Conservation (phyloP, 2,113 vertebrate genomes). For the Oryzias javanicus region DNA sequence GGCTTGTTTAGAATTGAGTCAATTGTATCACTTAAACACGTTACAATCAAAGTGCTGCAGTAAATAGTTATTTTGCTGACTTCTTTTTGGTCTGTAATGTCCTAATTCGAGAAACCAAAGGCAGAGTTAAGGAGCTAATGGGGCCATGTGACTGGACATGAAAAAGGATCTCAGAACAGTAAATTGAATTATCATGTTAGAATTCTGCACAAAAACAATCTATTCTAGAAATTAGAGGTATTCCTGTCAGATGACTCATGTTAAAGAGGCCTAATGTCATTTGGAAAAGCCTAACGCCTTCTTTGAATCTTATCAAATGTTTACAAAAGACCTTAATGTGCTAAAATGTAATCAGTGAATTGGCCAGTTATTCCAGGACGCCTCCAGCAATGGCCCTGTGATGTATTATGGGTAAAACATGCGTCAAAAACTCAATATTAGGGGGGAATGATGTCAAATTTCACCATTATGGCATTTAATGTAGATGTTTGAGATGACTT, state of each 20-base stretch:
- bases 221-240: conserved; percentile 78
- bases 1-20: conserved; percentile 47
- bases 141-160: conserved; percentile 75
- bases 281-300: conserved; percentile 58
- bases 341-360: conserved; percentile 68
- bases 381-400: conserved; percentile 25
- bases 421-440: conserved; percentile 5
- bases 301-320: conserved; percentile 79
- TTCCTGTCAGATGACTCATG: conserved; percentile 80
- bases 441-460: not conserved
- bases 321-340: conserved; percentile 78
- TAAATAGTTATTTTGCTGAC: conserved; percentile 61
- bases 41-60: conserved; percentile 69
- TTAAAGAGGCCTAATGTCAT: conserved; percentile 69
- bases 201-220: conserved; percentile 84
- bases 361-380: conserved; percentile 33
- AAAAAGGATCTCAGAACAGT: conserved; percentile 73
- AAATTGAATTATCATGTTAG: conserved; percentile 81
- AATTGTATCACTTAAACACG: conserved; percentile 63
- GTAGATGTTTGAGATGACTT: not conserved
- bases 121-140: conserved; percentile 61
- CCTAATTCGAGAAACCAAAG: conserved; percentile 54
- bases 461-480: not conserved
- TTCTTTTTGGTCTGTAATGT: conserved; percentile 46
- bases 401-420: conserved; percentile 28